Evolutionary conservation across 2,797 vertebrate species (phyloP), one percentile per base, ranked within the genome.

Genomic region (Propithecus deckenii): DNA sequence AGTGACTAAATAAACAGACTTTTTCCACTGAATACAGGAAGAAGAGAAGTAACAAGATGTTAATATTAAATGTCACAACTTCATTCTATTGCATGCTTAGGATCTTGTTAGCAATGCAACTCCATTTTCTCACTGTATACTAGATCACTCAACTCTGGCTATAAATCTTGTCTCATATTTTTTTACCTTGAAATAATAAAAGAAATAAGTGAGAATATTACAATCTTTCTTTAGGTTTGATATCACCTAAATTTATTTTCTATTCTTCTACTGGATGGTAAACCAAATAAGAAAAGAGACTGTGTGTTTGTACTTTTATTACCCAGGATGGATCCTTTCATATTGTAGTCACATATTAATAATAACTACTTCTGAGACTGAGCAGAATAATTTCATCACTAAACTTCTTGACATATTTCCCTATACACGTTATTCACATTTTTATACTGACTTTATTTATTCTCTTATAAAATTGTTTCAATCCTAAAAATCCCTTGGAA

Each of bases 171-270:
- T 76, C 12, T 84, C 17, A 41, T 81, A 41, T 35, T 59, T 63
- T 72, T 87, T 78, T 81, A 86, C 79, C 76, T 84, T 87, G 23
- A 87, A 93, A 59, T 83, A 89, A 92, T 32, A 79, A 65, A 76
- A 81, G 13, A 81, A 59, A 46, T 7, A 90, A 86, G 18, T 65
- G 76, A 80, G 13, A 83, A 63, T 61, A 65, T 17, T 75, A 11
- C 43, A 13, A 22, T 35, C 20, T 75, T 50, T 69, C 38, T 79
- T 79, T 80, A 55, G 78, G 10, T 48, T 93, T 32, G 25, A 38
- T 93, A 48, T 84, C 22, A 61, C 12, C 57, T 88, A 72, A 74
- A 63, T 91, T 91, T 78, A 7, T 95, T 88, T 95, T 35, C 7
- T 59, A 71, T 74, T 91, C 50, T 80, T 41, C 12, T 80, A 35